phyloP scores from a whole-genome alignment of 2,888 invertebrate genomes.

The Cyclophora punctaria region DNA sequence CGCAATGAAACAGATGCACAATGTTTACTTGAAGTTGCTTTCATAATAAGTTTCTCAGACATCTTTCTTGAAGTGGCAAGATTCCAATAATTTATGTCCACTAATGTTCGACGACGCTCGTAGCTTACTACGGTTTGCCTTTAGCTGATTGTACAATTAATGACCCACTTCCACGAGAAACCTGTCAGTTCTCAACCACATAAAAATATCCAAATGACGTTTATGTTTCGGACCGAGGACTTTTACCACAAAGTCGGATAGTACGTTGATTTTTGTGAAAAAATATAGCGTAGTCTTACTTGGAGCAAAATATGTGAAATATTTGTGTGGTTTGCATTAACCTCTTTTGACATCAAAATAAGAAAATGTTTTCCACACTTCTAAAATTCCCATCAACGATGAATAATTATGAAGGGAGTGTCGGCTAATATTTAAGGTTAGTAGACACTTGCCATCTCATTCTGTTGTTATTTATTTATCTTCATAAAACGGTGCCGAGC shows the following conservation, averaged over 20 bases:
- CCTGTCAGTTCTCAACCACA: constrained; percentile 14
- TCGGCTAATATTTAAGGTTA: constrained; percentile 5
- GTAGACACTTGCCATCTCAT: constrained; percentile 4
- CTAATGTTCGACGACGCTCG: constrained; percentile 11
- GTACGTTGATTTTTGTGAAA: too few relatives aligned
- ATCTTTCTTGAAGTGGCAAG: constrained; percentile 8
- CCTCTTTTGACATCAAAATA: too few relatives aligned
- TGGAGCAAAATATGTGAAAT: too few relatives aligned
- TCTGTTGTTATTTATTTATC: constrained; percentile 8
- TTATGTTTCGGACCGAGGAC: constrained; percentile 12
- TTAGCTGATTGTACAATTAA: constrained; percentile 22
- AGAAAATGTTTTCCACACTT: too few relatives aligned
- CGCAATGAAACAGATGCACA: constrained; percentile 20
- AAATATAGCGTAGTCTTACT: too few relatives aligned
- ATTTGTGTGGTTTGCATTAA: too few relatives aligned
- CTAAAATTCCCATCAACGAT: too few relatives aligned
- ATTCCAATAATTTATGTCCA: constrained; percentile 14
- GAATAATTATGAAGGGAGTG: too few relatives aligned
- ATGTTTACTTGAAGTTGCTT: constrained; percentile 23
- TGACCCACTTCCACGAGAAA: constrained; percentile 18
- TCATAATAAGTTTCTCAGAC: constrained; percentile 17
- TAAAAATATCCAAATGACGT: constrained; percentile 20
- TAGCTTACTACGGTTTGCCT: constrained; percentile 18
- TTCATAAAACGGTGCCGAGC: constrained; percentile 7
- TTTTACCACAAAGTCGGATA: background rate